Percentiles rank a stretch among this genome's conserved stretches.
Conservation (phyloP, 2,888 invertebrate genomes). For the Calliopum simillimum region DNA sequence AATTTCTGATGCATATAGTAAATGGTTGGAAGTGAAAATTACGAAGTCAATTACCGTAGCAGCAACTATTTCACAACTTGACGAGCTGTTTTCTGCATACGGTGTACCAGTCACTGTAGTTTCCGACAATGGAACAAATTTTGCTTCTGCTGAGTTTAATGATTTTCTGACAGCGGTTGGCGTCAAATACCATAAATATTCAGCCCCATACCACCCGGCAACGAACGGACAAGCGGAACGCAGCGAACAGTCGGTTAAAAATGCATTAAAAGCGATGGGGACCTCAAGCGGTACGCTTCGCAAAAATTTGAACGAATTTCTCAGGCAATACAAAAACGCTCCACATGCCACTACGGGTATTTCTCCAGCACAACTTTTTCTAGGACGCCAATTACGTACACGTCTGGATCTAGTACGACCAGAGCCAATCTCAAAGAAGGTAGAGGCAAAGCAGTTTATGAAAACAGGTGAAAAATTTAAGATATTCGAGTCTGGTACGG, state of each 20-base stretch:
- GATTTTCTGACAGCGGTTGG: constrained; percentile 35
- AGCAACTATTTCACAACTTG: no score
- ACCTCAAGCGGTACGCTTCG: constrained; percentile 33
- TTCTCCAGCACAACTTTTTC: constrained; percentile 38
- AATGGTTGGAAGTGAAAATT: no score
- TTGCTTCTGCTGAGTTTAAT: constrained; percentile 39
- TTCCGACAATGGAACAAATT: constrained; percentile 48
- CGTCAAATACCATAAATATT: constrained; percentile 40
- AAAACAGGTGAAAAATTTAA: constrained; percentile 13
- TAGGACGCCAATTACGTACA: constrained; percentile 37
- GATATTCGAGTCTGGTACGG: neutral
- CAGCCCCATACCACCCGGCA: constrained; percentile 46
- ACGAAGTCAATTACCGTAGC: no score
- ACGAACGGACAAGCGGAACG: constrained; percentile 37
- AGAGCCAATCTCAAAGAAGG: constrained; percentile 17
- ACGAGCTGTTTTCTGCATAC: no score
- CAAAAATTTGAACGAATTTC: constrained; percentile 37
- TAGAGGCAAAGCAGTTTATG: constrained; percentile 1
- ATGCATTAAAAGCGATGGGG: constrained; percentile 38
- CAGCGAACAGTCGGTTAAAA: constrained; percentile 34
- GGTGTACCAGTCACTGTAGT: constrained; percentile 44
- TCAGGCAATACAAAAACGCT: constrained; percentile 40
- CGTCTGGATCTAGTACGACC: constrained; percentile 38
- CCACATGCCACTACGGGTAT: constrained; percentile 40
- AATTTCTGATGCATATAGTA: constrained; percentile 53